phyloP scores from a whole-genome alignment of 2,888 invertebrate genomes.

The Copidosoma aretas region DNA sequence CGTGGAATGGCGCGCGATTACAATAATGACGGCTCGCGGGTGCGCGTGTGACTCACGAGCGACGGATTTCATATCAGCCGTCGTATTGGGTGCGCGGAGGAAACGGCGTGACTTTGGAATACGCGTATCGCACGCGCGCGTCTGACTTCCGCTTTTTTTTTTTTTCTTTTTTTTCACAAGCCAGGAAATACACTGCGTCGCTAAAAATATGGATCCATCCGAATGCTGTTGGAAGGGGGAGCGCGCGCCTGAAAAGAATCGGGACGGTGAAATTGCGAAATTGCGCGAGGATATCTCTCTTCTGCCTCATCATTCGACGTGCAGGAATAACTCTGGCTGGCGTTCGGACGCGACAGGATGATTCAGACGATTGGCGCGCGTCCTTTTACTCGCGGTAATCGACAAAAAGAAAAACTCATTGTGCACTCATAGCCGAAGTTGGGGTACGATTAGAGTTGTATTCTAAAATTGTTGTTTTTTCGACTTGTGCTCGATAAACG shows the following conservation, averaged over 20 bases:
- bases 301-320: neutral
- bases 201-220: no score
- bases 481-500: no score
- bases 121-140: no score
- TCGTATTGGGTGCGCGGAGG: neutral
- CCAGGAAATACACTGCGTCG: no score
- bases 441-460: no score
- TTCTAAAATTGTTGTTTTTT: no score
- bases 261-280: neutral
- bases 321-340: neutral
- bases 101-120: neutral
- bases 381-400: conserved; percentile 28
- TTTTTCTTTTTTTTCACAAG: no score
- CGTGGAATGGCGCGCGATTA: conserved; percentile 21
- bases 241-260: neutral
- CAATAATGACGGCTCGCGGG: conserved; percentile 23
- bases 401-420: conserved; percentile 33
- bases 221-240: neutral
- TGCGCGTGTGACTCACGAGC: conserved; percentile 17
- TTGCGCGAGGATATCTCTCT: neutral
- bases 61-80: neutral
- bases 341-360: neutral
- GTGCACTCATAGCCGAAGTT: no score
- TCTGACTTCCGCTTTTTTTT: no score
- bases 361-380: conserved; percentile 27